phyloP scores from a whole-genome alignment of 2,113 vertebrate genomes.

The Gymnogyps californianus region DNA sequence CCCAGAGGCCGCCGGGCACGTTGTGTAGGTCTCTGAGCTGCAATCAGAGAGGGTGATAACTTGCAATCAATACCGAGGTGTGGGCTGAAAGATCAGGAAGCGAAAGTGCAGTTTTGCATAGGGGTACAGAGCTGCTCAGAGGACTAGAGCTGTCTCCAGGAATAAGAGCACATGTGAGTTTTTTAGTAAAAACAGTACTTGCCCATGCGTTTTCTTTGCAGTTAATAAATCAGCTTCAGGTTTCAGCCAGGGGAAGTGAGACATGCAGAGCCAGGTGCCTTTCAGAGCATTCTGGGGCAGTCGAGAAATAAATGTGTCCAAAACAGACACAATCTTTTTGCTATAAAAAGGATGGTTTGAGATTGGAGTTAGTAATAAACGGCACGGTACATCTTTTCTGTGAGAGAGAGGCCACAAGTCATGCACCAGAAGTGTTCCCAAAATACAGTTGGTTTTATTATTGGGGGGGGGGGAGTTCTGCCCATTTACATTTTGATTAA shows the following conservation, averaged over 20 bases:
- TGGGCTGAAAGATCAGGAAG: neutral
- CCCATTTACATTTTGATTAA: neutral
- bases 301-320: neutral
- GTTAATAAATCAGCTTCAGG: neutral
- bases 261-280: neutral
- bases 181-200: slow-evolving; percentile 20
- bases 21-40: neutral
- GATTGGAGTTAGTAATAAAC: neutral
- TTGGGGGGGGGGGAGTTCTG: neutral
- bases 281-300: neutral
- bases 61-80: neutral
- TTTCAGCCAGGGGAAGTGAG: neutral
- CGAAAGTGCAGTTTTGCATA: neutral
- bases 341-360: neutral
- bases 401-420: neutral
- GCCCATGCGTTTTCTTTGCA: neutral
- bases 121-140: neutral
- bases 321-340: neutral
- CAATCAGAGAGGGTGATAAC: neutral
- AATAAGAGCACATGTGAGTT: neutral
- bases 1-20: rapidly evolving
- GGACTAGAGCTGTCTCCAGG: neutral
- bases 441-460: neutral
- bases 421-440: neutral
- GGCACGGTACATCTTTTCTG: neutral